A percentile compares a stretch with the other conserved stretches of the same genome.
These are phyloP conservation scores for Thera obeliscata DNA, from an alignment of 2,888 invertebrate species.

Conservation along the genomic window DNA sequence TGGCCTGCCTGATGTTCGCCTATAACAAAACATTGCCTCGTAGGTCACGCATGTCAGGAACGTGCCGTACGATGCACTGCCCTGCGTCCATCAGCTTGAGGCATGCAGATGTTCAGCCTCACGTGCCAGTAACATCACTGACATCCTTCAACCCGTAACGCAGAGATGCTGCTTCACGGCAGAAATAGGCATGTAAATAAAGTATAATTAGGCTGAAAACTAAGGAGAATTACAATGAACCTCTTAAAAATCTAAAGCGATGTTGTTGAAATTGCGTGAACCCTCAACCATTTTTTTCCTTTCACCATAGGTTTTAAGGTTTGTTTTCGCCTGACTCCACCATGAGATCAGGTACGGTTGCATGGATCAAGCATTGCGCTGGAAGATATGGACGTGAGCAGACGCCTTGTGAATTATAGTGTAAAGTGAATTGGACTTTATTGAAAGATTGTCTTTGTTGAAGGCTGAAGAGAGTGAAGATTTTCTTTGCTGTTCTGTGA, in stretches of 20 bases:
- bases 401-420: conserved; percentile 33
- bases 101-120: too few species aligned
- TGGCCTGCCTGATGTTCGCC: too few species aligned
- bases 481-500: neutral
- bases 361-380: conserved; percentile 38
- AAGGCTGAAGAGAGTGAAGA: too few species aligned
- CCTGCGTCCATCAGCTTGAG: too few species aligned
- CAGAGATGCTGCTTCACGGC: too few species aligned
- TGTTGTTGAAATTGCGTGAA: conserved; percentile 38
- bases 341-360: conserved; percentile 12
- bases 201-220: too few species aligned
- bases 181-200: too few species aligned
- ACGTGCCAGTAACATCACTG: too few species aligned
- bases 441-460: neutral
- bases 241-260: conserved; percentile 17
- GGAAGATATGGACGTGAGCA: conserved; percentile 31
- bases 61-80: too few species aligned
- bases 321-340: conserved; percentile 10
- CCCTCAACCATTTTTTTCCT: conserved; percentile 3
- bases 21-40: too few species aligned
- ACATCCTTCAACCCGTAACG: too few species aligned
- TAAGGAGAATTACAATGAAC: conserved; percentile 1
- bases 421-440: conserved; percentile 12
- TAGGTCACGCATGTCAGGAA: too few species aligned
- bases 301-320: neutral